Evolutionary conservation across 2,888 invertebrate species (phyloP).

Genomic region (Osmoderma eremita): DNA sequence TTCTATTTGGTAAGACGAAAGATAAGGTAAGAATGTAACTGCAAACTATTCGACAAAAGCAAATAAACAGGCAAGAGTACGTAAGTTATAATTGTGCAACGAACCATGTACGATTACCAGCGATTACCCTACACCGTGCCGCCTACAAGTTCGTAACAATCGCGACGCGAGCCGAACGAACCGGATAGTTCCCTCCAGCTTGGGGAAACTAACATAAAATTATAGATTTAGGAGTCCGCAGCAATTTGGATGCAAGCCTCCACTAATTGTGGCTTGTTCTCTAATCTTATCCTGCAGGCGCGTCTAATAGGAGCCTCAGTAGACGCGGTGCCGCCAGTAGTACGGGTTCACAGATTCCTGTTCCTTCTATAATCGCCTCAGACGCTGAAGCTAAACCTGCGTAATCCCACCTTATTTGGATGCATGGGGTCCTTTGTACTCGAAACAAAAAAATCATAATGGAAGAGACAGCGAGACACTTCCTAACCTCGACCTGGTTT

Average conservation of each 20-base stretch:
- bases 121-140: constrained; percentile 1
- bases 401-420: constrained; percentile 41
- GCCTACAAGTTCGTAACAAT: constrained; percentile 23
- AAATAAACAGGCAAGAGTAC: constrained; percentile 18
- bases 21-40: constrained; percentile 1
- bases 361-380: constrained; percentile 41
- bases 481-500: not conserved
- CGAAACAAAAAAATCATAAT: constrained; percentile 28
- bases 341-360: constrained; percentile 17
- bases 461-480: constrained; percentile 8
- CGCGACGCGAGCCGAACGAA: constrained; percentile 19
- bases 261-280: constrained; percentile 60
- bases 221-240: constrained; percentile 57
- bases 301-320: constrained; percentile 52
- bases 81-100: constrained; percentile 25
- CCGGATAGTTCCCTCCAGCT: constrained; percentile 47
- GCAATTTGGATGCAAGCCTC: constrained; percentile 58
- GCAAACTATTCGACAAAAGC: not conserved
- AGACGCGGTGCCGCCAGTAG: not conserved
- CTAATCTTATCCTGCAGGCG: constrained; percentile 59
- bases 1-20: too few species aligned
- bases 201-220: constrained; percentile 54
- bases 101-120: constrained; percentile 29
- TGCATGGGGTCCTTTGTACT: constrained; percentile 22
- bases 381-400: constrained; percentile 42